These are phyloP conservation scores for Platycheirus albimanus DNA, from an alignment of 2,888 invertebrate species.

Conservation along the genomic window DNA sequence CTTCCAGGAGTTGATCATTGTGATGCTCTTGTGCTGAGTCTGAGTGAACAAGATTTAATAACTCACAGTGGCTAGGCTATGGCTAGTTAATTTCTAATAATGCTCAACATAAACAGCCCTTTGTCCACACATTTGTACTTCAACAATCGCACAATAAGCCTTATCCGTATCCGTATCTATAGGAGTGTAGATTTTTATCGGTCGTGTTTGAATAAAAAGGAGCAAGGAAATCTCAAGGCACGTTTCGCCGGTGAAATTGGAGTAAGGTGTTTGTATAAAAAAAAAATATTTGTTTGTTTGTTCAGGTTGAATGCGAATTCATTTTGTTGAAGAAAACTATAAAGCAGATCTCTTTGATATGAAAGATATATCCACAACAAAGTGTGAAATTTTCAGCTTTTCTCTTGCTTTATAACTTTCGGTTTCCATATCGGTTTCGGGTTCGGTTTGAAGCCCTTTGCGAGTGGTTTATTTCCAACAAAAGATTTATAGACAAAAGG, in stretches of 20 bases:
- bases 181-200: constrained; percentile 20
- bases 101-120: constrained; percentile 41
- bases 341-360: constrained; percentile 31
- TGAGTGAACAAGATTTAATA: constrained; percentile 61
- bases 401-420: constrained; percentile 10
- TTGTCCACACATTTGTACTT: constrained; percentile 71
- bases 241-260: constrained; percentile 63
- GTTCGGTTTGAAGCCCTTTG: not conserved
- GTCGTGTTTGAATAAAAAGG: constrained; percentile 46
- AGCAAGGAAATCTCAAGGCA: constrained; percentile 51
- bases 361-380: constrained; percentile 34
- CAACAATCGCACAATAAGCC: constrained; percentile 2
- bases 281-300: not conserved
- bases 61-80: constrained; percentile 38
- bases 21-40: constrained; percentile 6
- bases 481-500: constrained; percentile 21
- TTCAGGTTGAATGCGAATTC: constrained; percentile 32
- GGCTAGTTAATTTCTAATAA: constrained; percentile 67
- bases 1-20: constrained; percentile 4
- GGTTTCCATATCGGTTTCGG: constrained; percentile 36
- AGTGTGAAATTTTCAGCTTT: constrained; percentile 50
- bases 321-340: constrained; percentile 20
- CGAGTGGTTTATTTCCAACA: not conserved
- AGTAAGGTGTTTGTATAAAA: constrained; percentile 57
- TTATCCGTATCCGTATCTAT: no score